phyloP scores from a whole-genome alignment of 2,113 vertebrate species.

The Emydura subglobosa region DNA sequence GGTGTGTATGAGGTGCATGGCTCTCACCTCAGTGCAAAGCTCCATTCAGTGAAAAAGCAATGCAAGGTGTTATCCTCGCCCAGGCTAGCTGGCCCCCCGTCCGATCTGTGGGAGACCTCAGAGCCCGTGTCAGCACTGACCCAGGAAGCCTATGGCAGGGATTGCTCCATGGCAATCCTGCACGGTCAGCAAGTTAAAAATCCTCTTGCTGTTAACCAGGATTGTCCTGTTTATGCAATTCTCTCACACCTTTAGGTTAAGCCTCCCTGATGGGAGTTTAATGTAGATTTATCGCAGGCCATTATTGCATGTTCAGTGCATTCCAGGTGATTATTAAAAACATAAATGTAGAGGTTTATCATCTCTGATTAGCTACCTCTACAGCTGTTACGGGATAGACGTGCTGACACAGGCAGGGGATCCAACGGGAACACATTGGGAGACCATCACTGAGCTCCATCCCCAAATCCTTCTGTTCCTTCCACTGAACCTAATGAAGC shows the following conservation, averaged over 20 bases:
- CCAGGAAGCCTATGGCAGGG: too few species aligned
- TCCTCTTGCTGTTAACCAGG: background rate
- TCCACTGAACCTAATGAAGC: background rate
- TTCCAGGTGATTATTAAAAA: conserved; percentile 14
- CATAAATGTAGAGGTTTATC: background rate
- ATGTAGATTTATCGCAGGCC: background rate
- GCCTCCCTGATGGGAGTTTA: conserved; percentile 15
- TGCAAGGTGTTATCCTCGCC: background rate
- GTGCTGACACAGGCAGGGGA: too few species aligned
- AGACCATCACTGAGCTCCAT: background rate
- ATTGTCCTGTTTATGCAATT: background rate
- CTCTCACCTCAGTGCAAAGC: background rate
- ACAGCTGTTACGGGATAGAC: background rate
- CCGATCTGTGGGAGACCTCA: background rate
- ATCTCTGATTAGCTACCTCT: background rate
- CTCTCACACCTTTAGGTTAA: background rate
- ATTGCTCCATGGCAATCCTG: background rate
- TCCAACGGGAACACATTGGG: too few species aligned
- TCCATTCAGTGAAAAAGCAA: background rate
- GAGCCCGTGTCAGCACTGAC: background rate
- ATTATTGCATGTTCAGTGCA: conserved; percentile 3
- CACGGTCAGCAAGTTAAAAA: background rate
- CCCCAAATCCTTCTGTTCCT: background rate
- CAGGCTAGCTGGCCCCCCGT: too few species aligned
- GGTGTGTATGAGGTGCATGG: too few species aligned